Conservation (phyloP, 2,113 vertebrate species). For the Phoxinus phoxinus region DNA sequence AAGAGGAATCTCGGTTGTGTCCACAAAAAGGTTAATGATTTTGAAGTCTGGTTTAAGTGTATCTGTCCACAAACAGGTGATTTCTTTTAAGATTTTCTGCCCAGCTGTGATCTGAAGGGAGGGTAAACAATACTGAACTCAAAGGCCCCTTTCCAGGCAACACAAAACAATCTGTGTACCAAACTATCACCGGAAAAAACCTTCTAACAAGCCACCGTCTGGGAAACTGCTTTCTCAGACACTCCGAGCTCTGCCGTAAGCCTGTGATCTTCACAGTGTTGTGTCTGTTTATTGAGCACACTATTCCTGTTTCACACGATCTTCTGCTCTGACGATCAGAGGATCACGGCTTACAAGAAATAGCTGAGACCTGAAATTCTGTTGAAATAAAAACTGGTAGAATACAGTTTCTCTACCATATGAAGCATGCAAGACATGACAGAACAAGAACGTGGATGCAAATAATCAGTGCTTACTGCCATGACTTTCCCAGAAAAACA, state of each 20-base stretch:
- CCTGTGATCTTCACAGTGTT: constrained; percentile 68
- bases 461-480: background rate
- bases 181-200: constrained; percentile 71
- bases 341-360: no score
- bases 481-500: background rate
- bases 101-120: constrained; percentile 52
- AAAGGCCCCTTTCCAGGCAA: constrained; percentile 46
- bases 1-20: background rate
- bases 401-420: background rate
- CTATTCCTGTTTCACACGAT: constrained; percentile 74
- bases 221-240: constrained; percentile 70
- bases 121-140: constrained; percentile 46
- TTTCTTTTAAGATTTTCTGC: constrained; percentile 36
- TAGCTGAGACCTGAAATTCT: background rate
- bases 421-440: constrained; percentile 21
- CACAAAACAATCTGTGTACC: constrained; percentile 65
- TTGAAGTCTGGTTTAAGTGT: constrained; percentile 33
- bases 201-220: constrained; percentile 66
- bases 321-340: constrained; percentile 46
- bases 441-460: background rate
- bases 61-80: constrained; percentile 47
- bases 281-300: constrained; percentile 55
- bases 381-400: background rate
- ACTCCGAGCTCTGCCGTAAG: constrained; percentile 52
- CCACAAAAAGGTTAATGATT: background rate